Conservation (phyloP, 2,888 invertebrate species). For the Aproaerema taeniolella region DNA sequence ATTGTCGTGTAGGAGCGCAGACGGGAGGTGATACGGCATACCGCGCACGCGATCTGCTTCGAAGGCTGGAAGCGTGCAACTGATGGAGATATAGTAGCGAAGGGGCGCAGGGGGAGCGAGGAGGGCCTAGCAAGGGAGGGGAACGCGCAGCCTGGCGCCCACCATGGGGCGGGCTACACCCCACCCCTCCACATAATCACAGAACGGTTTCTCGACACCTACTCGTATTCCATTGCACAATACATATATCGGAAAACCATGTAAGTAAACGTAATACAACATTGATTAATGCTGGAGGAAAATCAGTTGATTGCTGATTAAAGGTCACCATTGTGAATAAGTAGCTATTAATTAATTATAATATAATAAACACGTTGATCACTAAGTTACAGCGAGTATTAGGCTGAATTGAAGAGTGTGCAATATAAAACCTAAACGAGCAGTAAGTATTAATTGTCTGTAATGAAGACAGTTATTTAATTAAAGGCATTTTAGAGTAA, state of each 20-base stretch:
- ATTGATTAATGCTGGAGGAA: too few species aligned
- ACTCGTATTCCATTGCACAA: constrained; percentile 44
- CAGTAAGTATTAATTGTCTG: too few species aligned
- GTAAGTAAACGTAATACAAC: too few species aligned
- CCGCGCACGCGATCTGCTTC: constrained; percentile 60
- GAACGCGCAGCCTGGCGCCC: constrained; percentile 52
- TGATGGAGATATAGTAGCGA: constrained; percentile 33
- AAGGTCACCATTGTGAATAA: too few species aligned
- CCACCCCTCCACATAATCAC: constrained; percentile 61
- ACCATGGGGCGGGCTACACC: constrained; percentile 35
- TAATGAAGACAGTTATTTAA: too few species aligned
- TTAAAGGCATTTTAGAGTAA: too few species aligned
- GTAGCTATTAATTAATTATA: too few species aligned
- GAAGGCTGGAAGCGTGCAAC: constrained; percentile 59
- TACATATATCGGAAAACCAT: constrained; percentile 32
- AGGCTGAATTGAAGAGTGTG: too few species aligned
- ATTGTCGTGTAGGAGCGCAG: constrained; percentile 65
- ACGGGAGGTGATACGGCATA: constrained; percentile 59
- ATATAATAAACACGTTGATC: too few species aligned
- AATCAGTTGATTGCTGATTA: too few species aligned
- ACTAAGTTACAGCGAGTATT: too few species aligned
- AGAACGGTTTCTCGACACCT: constrained; percentile 60
- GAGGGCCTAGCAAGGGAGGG: constrained; percentile 23
- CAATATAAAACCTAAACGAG: too few species aligned
- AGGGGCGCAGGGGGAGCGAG: constrained; percentile 28